Evolutionary conservation across 2,113 vertebrate species (phyloP), one percentile per base, ranked within the genome.

Genomic region (Macrotus californicus): DNA sequence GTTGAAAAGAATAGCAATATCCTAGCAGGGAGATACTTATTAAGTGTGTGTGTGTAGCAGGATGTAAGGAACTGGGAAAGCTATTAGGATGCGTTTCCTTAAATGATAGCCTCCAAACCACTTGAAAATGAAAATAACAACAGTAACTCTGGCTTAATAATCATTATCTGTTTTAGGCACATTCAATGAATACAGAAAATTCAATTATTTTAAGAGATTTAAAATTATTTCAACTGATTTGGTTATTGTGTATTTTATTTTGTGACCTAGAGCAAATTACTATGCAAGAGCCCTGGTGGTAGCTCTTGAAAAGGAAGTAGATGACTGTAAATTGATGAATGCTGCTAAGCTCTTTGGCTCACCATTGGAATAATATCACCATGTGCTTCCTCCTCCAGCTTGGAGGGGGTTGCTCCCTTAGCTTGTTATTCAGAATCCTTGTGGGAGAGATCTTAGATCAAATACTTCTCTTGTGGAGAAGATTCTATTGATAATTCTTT

Each of bases 171-270:
- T 92, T 88, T 79, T 48, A 73, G 87, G 22, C n/a, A 75, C 87
- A 92, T 43, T 89, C 79, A 93, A 21, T 67, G 43, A 83, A 67
- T 86, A 31, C 22, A 85, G 43, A 93, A 80, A 34, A 91, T 73
- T 93, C 39, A 66, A 26, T 95, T 97, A 96, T 89, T 93, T 96
- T 94, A 93, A 75, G 50, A 75, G 69, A 88, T 81, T 80, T 94
- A 84, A 94, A 90, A 73, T 87, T 72, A 92, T 80, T 95, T 96
- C 67, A 89, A 19, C 59, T 66, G 82, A 81, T 73, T 95, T 93
- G 36, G 36, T 34, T 86, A 19, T 41, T 95, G 67, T 83, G 50
- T 88, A 31, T 92, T 88, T 93, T 87, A 43, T 83, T 94, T 91
- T 94, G 79, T 77, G 50, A 67, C 69, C 43, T 48, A 79, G 34